Evolutionary conservation across 2,888 invertebrate species (phyloP).

Genomic region (Dolichopus griseipennis): DNA sequence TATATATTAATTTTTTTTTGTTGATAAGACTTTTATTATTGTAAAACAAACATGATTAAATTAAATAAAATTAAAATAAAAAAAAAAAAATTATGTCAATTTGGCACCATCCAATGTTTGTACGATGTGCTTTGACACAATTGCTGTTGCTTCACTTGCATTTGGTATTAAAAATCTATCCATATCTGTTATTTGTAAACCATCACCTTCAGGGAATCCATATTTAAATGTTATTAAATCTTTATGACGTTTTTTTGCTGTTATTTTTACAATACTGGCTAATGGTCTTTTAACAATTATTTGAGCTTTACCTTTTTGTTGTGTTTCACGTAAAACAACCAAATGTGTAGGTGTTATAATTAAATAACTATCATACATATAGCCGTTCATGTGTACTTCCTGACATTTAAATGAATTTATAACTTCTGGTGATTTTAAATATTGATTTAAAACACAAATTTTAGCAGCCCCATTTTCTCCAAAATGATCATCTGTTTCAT

Average conservation of each 20-base stretch:
- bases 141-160: constrained; percentile 79
- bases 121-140: constrained; percentile 82
- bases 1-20: not conserved
- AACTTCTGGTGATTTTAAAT: constrained; percentile 74
- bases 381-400: constrained; percentile 83
- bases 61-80: no score
- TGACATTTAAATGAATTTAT: constrained; percentile 83
- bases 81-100: constrained; percentile 28
- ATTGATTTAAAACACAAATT: constrained; percentile 69
- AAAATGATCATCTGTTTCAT: constrained; percentile 42
- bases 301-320: constrained; percentile 67
- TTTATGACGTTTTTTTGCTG: constrained; percentile 89
- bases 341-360: constrained; percentile 80
- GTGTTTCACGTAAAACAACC: constrained; percentile 70
- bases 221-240: constrained; percentile 97
- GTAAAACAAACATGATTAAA: constrained; percentile 14
- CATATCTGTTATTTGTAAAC: constrained; percentile 76
- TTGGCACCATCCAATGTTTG: constrained; percentile 45
- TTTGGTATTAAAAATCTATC: constrained; percentile 88
- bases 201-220: constrained; percentile 73
- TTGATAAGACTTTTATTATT: not conserved
- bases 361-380: constrained; percentile 79
- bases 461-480: constrained; percentile 61
- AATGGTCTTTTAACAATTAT: constrained; percentile 81
- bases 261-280: constrained; percentile 91